Evolutionary conservation across 2,888 invertebrate species (phyloP), one percentile per base, ranked within the genome.

Genomic region (Cinara cedri): DNA sequence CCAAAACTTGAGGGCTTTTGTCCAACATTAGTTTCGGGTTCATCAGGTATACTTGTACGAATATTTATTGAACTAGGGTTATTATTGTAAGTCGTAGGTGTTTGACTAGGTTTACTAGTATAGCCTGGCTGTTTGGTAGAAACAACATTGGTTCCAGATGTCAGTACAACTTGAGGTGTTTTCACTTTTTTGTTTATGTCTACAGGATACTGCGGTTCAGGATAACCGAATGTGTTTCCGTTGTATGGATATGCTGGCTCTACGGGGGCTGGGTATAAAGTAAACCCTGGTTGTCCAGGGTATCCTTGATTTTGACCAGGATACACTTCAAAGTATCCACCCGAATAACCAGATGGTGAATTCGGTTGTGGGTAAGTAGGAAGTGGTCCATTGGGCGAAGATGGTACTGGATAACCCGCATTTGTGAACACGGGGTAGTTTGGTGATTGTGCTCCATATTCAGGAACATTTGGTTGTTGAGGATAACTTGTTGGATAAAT

Each of bases 261-360:
- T 16, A 44, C 21, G 34, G 66, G 11, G n/a, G 16, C 14, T 19
- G 76, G 76, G 46, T 78, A 49, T 49, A 21, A 21, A 24, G n/a
- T 11, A 9, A 63, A 63, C n/a, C 81, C 82, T 42, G 82, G 81
- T 19, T 72, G 49, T 21, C 78, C 82, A 3, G 78, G 51, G 8
- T 54, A 16, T 46, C 81, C 13, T 46, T 74, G 62, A 46, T 81
- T 81, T 54, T 81, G 74, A 62, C 72, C 74, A 16, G 70, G 75
- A 16, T 81, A 54, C 49, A 46, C 51, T 49, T 75, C 81, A 26
- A 74, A 81, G 21, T 60, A 66, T 14, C 72, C 34, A 34, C 34
- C 75, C 0, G 82, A 34, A 14, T 75, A 76, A 57, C 78, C 80
- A 66, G 70, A 19, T 54, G 81, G 51, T 62, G 24, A 16, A 63